Base-by-base conservation (phyloP, 2,113 vertebrate species). In the Rhadina sibilatrix region DNA sequence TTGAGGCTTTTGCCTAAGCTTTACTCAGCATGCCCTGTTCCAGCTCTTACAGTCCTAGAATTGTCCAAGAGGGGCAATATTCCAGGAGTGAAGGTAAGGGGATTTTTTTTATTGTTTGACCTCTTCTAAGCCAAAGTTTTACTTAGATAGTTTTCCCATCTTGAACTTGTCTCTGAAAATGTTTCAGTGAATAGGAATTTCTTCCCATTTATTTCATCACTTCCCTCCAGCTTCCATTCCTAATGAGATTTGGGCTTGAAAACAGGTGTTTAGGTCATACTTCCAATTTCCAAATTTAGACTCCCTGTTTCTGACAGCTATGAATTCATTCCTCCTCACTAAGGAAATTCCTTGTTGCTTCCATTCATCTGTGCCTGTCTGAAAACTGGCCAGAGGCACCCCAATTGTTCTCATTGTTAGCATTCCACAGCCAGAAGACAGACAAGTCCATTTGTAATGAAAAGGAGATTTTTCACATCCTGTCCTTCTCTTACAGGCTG, bases 221-320 rank as follows among this genome's bases (percentile, higher is more conserved):
- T 90, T 83, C 20, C 42, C 42, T 74, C 35, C 56, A 72, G 54
- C 50, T 94, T 96, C 75, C 59, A 63, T 91, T 93, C 79, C 92
- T 93, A 95, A 85, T 89, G 59, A 91, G 54, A 83, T 89, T 88
- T 95, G 54, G 63, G 59, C 90, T 89, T 93, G 66, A 95, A 94
- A 95, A 88, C 87, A 96, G 94, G 90, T 96, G 90, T 83, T 95
- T 65, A 82, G 82, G 54, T 82, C 63, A 77, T 83, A 77, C 47
- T 93, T 93, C 35, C 63, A 90, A 59, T 64, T 83, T 93, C 81
- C 57, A 96, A 65, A 87, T 82, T 91, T 82, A 96, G 57, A 33
- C 54, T 87, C 61, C 31, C 22, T 57, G 19, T 90, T 87, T 95
- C 79, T 95, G 79, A 94, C 68, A 88, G 68, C 42, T 85, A 69